A percentile compares a stretch with the other conserved stretches of the same genome.
phyloP scores from a whole-genome alignment of 2,888 invertebrate genomes.

The Tetragnatha montana region DNA sequence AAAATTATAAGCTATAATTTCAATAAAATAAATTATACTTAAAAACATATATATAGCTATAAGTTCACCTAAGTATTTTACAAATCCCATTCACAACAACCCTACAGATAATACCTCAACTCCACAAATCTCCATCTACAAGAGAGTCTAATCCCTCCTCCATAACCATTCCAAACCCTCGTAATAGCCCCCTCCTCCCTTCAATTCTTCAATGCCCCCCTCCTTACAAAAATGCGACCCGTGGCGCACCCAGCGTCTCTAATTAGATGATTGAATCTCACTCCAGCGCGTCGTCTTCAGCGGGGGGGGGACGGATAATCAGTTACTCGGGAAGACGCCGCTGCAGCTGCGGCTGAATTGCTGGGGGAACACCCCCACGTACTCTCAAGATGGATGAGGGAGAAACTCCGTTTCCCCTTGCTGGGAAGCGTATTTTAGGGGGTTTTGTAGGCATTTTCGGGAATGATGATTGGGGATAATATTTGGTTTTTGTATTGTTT shows the following conservation, averaged over 20 bases:
- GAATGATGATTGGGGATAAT: background rate
- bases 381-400: conserved; percentile 1
- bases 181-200: too few species aligned
- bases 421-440: too few species aligned
- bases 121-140: too few species aligned
- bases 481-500: background rate
- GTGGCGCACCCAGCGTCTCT: conserved; percentile 1
- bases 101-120: too few species aligned
- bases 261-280: conserved; percentile 54
- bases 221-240: background rate
- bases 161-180: too few species aligned
- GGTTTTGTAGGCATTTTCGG: background rate
- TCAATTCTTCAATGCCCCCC: too few species aligned
- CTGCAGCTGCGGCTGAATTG: conserved; percentile 54
- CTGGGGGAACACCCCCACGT: conserved; percentile 24
- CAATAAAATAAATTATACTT: too few species aligned
- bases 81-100: too few species aligned
- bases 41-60: too few species aligned
- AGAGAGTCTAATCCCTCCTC: too few species aligned
- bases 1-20: too few species aligned
- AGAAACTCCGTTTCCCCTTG: background rate
- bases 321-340: conserved; percentile 33
- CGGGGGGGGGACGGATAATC: conserved; percentile 45
- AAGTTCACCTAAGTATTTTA: too few species aligned
- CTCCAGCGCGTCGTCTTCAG: conserved; percentile 28